Evolutionary conservation across 2,113 vertebrate species (phyloP).

Genomic region (Phyllopteryx taeniolatus): DNA sequence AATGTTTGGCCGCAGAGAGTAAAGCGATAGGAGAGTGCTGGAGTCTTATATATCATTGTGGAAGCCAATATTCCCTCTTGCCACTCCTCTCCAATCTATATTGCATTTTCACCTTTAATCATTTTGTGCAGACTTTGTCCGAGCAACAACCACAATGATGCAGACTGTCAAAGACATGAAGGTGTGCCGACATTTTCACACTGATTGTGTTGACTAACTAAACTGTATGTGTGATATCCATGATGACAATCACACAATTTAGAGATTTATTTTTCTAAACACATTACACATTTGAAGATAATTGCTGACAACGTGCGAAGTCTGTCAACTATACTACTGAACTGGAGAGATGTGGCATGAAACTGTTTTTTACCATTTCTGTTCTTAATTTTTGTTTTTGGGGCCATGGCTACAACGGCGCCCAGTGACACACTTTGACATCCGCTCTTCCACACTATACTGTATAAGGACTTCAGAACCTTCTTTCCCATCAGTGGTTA

Average conservation of each 20-base stretch:
- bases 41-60: slow-evolving; percentile 42
- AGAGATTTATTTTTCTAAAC: neutral
- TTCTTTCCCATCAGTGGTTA: too few relatives aligned
- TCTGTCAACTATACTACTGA: neutral
- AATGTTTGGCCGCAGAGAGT: slow-evolving; percentile 28
- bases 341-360: neutral
- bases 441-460: too few relatives aligned
- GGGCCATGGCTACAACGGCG: too few relatives aligned
- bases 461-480: too few relatives aligned
- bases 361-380: neutral
- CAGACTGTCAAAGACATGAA: slow-evolving; percentile 12
- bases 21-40: neutral
- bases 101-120: slow-evolving; percentile 40
- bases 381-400: too few relatives aligned
- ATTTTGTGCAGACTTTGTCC: slow-evolving; percentile 44
- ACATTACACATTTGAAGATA: neutral
- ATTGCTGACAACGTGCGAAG: neutral
- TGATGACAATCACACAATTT: slow-evolving; percentile 1
- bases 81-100: slow-evolving; percentile 53
- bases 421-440: too few relatives aligned
- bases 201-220: slow-evolving; percentile 10
- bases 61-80: slow-evolving; percentile 18
- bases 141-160: neutral
- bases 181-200: neutral
- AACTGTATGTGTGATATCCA: slow-evolving; percentile 11